phyloP scores from a whole-genome alignment of 2,797 vertebrate genomes.

The Vireo griseus region DNA sequence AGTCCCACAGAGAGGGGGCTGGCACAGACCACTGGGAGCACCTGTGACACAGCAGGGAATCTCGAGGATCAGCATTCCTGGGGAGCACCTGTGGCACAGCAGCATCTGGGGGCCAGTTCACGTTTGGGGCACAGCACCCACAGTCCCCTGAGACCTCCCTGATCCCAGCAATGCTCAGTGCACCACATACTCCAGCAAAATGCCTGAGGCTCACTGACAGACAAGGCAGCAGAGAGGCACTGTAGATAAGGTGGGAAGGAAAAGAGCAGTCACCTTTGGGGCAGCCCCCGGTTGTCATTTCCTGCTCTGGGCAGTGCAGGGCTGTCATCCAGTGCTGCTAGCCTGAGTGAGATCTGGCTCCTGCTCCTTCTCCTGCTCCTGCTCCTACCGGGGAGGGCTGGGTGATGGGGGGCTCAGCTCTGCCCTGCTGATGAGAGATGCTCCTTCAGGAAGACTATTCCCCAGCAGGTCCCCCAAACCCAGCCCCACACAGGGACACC shows the following conservation, averaged over 20 bases:
- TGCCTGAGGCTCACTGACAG: neutral
- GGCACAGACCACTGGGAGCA: too few species aligned
- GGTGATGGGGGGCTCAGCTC: neutral
- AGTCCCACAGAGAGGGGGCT: too few species aligned
- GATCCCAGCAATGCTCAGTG: neutral
- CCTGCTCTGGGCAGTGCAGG: neutral
- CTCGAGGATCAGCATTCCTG: neutral
- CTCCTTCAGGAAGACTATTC: neutral
- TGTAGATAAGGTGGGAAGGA: neutral
- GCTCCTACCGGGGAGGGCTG: neutral
- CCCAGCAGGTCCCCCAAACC: neutral
- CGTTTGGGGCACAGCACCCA: neutral
- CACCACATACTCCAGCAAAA: neutral
- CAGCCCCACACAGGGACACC: fast-evolving
- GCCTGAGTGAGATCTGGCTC: neutral
- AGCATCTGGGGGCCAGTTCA: neutral
- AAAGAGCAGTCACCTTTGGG: neutral
- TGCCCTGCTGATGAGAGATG: neutral
- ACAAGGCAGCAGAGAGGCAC: neutral
- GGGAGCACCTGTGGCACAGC: neutral
- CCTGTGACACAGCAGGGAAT: too few species aligned
- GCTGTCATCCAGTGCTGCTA: neutral
- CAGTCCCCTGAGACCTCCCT: neutral
- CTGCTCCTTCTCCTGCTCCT: neutral
- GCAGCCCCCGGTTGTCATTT: neutral